These are phyloP conservation scores for Lucifuga dentata DNA, from an alignment of 2,113 vertebrate genomes.

Conservation along the genomic window DNA sequence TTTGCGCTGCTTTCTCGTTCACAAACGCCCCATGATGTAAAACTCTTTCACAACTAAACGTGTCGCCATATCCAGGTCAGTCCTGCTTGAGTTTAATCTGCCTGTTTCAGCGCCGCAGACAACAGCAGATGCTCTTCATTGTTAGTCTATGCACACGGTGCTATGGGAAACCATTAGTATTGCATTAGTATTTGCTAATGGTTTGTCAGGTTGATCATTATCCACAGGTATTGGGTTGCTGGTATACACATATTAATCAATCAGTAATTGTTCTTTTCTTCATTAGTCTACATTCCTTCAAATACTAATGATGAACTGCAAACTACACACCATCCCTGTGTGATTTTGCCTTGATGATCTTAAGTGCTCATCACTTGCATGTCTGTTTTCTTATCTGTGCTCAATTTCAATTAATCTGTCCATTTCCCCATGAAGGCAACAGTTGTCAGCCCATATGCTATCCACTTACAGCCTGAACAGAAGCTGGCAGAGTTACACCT, in stretches of 20 bases:
- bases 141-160: slow-evolving; percentile 39
- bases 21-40: neutral
- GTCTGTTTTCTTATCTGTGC: slow-evolving; percentile 56
- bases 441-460: slow-evolving; percentile 69
- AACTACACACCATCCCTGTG: slow-evolving; percentile 8
- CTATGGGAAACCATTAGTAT: slow-evolving; percentile 51
- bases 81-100: slow-evolving; percentile 1
- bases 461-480: slow-evolving; percentile 53
- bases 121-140: slow-evolving; percentile 28
- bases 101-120: slow-evolving; percentile 14
- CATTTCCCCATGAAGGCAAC: slow-evolving; percentile 68
- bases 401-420: slow-evolving; percentile 69
- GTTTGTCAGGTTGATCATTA: slow-evolving; percentile 58
- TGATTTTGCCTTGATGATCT: slow-evolving; percentile 43
- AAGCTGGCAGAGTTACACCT: slow-evolving; percentile 40
- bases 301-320: neutral
- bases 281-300: neutral
- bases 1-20: neutral
- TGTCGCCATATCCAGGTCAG: slow-evolving; percentile 38
- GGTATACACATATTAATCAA: slow-evolving; percentile 34
- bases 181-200: slow-evolving; percentile 54
- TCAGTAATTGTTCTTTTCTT: slow-evolving; percentile 1
- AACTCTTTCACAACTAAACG: slow-evolving; percentile 10
- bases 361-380: slow-evolving; percentile 54
- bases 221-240: slow-evolving; percentile 49